Conservation (phyloP, 2,797 vertebrate species). For the Tarsius wallacei region DNA sequence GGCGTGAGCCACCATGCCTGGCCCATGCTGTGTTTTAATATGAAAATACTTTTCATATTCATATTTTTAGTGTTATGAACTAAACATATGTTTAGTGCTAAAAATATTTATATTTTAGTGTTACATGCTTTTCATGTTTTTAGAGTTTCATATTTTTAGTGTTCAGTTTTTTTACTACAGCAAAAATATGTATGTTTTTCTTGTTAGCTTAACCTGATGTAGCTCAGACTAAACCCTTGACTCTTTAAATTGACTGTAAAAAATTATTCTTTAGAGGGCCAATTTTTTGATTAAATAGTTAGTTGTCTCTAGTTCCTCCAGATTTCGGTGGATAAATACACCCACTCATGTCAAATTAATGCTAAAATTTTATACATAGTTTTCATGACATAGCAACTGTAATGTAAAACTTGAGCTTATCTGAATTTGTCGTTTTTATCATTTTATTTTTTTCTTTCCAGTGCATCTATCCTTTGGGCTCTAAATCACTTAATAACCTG, state of each 20-base stretch:
- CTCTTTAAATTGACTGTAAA: slow-evolving; percentile 9
- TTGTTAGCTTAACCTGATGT: background rate
- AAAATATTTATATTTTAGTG: too few species aligned
- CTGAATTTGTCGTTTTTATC: slow-evolving; percentile 66
- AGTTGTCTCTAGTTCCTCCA: slow-evolving; percentile 39
- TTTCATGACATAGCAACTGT: slow-evolving; percentile 64
- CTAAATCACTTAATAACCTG: slow-evolving; percentile 93
- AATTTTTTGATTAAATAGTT: slow-evolving; percentile 24
- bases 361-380: background rate
- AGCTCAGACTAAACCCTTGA: slow-evolving; percentile 52
- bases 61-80: too few species aligned
- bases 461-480: slow-evolving; percentile 98
- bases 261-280: background rate
- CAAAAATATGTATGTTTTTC: slow-evolving; percentile 36
- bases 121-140: too few species aligned
- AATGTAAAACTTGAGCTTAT: slow-evolving; percentile 44
- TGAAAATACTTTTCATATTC: background rate
- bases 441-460: slow-evolving; percentile 87
- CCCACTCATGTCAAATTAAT: background rate
- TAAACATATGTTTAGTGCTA: too few species aligned
- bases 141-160: too few species aligned
- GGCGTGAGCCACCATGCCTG: too few species aligned
- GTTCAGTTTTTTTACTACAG: slow-evolving; percentile 7
- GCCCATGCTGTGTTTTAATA: background rate
- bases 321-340: slow-evolving; percentile 47